A percentile compares a stretch with the other conserved stretches of the same genome.
Conservation (phyloP, 1,140 invertebrate genomes). For the Pectinophora gossypiella region DNA sequence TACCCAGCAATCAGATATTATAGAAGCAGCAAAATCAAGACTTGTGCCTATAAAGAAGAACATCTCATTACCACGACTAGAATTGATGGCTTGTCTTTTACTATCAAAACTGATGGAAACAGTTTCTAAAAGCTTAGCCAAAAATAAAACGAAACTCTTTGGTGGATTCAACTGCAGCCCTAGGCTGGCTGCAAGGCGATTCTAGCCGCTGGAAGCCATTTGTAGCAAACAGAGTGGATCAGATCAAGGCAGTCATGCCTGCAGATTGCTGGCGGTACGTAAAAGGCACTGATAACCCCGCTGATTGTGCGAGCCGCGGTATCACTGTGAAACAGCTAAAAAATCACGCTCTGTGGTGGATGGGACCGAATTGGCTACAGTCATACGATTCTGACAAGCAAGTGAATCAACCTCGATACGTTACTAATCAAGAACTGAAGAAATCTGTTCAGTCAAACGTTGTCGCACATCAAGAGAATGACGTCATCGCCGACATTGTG, state of each 20-base stretch:
- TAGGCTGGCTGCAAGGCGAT: constrained; percentile 33
- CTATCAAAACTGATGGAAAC: constrained; percentile 15
- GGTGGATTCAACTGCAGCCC: constrained; percentile 41
- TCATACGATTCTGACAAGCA: constrained; percentile 6
- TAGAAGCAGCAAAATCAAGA: constrained; percentile 34
- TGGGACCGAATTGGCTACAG: constrained; percentile 18
- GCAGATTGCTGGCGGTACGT: constrained; percentile 52
- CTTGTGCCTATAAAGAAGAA: constrained; percentile 22
- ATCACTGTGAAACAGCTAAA: constrained; percentile 14
- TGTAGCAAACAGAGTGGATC: constrained; percentile 41
- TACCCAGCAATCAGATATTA: constrained; percentile 7
- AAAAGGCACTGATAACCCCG: constrained; percentile 44
- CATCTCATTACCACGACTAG: constrained; percentile 18
- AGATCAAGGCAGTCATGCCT: constrained; percentile 29
- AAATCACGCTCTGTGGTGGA: constrained; percentile 23
- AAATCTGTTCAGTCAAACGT: background rate
- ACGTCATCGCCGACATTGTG: background rate
- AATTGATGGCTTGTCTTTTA: constrained; percentile 15
- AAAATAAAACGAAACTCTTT: background rate
- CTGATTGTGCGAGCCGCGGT: constrained; percentile 53
- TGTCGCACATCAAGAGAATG: background rate
- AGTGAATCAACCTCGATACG: background rate
- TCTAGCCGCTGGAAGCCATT: constrained; percentile 26
- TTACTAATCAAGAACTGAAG: background rate
- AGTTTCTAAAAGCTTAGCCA: constrained; percentile 13